Base-by-base conservation (phyloP, 2,113 vertebrate species). In the Zonotrichia leucophrys region DNA sequence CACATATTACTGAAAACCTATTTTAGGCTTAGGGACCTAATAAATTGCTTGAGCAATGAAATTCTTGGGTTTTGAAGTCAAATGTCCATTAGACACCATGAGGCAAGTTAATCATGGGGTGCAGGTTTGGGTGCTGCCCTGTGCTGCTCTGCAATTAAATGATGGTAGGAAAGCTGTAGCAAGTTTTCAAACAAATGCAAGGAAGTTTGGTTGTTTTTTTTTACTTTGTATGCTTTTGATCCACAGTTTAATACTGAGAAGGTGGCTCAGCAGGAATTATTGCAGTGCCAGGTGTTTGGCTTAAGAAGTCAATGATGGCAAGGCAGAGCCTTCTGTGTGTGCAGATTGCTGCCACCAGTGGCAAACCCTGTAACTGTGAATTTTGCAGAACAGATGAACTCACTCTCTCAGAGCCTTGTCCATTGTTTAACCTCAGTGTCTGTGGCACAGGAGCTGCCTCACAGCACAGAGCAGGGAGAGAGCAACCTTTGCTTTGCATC, bases 11-110 rank as follows among this genome's bases (percentile, higher is more conserved):
- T 81, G 92, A 94, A 94, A 96, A 85, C 20, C 63, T 66, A 63
- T 93, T 96, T 94, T 95, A 64, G 92, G 72, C 67, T 92, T 63
- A 85, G 66, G 50, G 60, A 84, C 77, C 59, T 93, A 96, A 95
- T 92, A 58, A 90, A 90, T 49, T 68, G 18, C 66, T 87, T 46
- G 31, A 87, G 49, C 52, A 90, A 49, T 79, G 80, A 66, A 83
- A 81, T 90, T 77, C 46, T 88, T 77, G 42, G 7, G 20, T 44
- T 87, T 74, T 82, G 15, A 56, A 87, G 33, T 92, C 79, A 88
- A 83, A 83, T 0, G 5, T 60, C 62, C 76, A 39, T 46, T 28
- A 53, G 83, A 49, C 42, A 87, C 52, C 24, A 15, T 19, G 59
- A 49, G 46, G 80, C 76, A 44, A 75, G 56, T 68, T 75, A 55